These are phyloP conservation scores for Calvadosia cruxmelitensis DNA, from an alignment of 30 jellyfish, hydroid and myxozoan species.

Conservation along the genomic window DNA sequence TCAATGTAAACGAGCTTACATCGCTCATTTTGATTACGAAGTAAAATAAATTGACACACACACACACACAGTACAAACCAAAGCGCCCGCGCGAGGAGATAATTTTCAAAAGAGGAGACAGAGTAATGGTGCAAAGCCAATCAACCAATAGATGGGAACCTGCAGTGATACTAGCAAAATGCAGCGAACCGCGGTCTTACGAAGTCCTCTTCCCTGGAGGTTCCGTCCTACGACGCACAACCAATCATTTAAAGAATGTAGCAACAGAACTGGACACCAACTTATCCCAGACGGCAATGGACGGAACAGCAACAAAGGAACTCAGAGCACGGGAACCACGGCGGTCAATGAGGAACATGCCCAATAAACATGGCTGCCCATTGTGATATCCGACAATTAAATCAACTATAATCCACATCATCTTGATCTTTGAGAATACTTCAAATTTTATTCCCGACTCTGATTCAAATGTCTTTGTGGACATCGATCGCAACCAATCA, in stretches of 20 bases:
- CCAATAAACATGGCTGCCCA: not conserved
- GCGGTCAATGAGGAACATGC: slow-evolving; percentile 1
- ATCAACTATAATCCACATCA: too few species aligned
- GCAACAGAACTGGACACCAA: slow-evolving; percentile 1
- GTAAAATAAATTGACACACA: too few species aligned
- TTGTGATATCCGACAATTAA: not conserved
- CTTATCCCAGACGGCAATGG: slow-evolving; percentile 1
- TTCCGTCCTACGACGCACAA: slow-evolving; percentile 3
- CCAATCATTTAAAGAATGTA: not conserved
- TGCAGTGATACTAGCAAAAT: not conserved
- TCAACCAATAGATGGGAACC: not conserved
- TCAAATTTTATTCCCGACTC: too few species aligned
- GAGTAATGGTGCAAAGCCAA: slow-evolving; percentile 1
- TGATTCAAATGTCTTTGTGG: too few species aligned
- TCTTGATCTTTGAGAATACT: too few species aligned
- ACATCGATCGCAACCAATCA: too few species aligned
- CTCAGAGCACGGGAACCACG: not conserved
- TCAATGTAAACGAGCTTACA: too few species aligned
- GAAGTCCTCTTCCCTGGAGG: not conserved
- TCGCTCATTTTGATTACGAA: too few species aligned
- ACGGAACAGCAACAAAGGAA: not conserved
- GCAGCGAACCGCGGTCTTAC: slow-evolving; percentile 4
- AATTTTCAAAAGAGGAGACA: not conserved
- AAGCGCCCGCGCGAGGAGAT: not conserved
- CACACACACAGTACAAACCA: slow-evolving; percentile 1